A percentile compares a stretch with the other conserved stretches of the same genome.
Conservation (phyloP, 2,113 vertebrate species). For the Camelus dromedarius region DNA sequence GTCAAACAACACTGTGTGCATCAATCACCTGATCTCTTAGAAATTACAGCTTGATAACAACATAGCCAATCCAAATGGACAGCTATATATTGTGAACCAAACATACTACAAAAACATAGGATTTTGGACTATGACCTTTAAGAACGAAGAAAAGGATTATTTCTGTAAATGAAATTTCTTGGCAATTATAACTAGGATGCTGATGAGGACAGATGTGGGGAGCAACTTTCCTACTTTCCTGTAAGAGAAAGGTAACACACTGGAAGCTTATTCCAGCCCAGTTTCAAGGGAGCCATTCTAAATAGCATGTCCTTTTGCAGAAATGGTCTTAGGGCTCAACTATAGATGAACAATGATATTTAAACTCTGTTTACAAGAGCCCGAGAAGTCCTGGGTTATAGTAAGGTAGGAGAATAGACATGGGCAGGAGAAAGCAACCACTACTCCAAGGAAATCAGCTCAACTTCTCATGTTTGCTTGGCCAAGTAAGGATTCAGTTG, state of each 20-base stretch:
- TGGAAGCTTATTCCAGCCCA: background rate
- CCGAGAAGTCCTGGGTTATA: background rate
- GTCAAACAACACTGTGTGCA: conserved; percentile 17
- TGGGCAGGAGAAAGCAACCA: background rate
- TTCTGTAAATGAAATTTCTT: conserved; percentile 26
- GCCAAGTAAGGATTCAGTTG: background rate
- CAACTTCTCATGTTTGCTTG: background rate
- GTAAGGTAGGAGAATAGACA: background rate
- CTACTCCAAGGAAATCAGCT: background rate
- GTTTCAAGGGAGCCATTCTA: conserved; percentile 9
- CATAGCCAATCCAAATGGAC: conserved; percentile 4
- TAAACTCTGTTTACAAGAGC: background rate
- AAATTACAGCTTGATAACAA: conserved; percentile 61
- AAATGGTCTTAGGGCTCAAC: background rate
- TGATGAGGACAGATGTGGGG: conserved; percentile 13
- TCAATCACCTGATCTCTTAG: conserved; percentile 65
- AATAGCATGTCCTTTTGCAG: background rate
- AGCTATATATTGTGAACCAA: background rate
- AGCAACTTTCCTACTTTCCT: conserved; percentile 16
- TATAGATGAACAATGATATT: background rate
- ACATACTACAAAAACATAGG: background rate
- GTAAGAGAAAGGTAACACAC: background rate
- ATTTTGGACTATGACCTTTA: conserved; percentile 35
- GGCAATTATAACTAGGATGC: conserved; percentile 28
- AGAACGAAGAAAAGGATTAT: conserved; percentile 39